phyloP scores from a whole-genome alignment of 2,113 vertebrate species.

The Dipodomys spectabilis region DNA sequence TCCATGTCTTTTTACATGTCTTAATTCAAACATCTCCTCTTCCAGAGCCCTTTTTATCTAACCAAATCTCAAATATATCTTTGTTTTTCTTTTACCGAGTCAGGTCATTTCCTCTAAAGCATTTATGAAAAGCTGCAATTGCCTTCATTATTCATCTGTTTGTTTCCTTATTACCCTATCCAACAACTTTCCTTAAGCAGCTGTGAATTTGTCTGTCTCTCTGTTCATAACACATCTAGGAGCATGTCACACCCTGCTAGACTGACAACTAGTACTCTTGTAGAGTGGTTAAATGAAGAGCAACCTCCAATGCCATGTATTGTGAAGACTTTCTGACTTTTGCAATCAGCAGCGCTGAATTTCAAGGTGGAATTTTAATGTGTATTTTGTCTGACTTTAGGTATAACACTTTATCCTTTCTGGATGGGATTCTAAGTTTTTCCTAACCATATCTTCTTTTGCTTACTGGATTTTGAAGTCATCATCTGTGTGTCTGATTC shows the following conservation, averaged over 20 bases:
- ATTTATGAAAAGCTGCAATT: background rate
- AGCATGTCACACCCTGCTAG: background rate
- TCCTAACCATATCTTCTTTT: background rate
- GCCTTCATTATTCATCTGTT: background rate
- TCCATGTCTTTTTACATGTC: background rate
- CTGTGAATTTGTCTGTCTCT: background rate
- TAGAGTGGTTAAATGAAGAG: background rate
- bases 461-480: background rate
- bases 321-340: background rate
- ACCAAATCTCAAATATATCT: constrained; percentile 7
- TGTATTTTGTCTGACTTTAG: background rate
- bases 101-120: background rate
- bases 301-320: background rate
- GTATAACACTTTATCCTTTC: background rate
- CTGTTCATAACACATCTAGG: background rate
- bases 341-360: background rate
- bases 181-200: background rate
- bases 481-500: background rate
- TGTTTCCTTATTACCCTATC: background rate
- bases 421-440: background rate
- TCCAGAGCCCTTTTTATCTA: background rate
- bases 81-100: background rate
- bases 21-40: constrained; percentile 19
- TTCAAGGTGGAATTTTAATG: too few species aligned
- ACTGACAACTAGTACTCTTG: background rate